Evolutionary conservation across 2,888 invertebrate species (phyloP), one percentile per base, ranked within the genome.

Genomic region (Leucania comma): DNA sequence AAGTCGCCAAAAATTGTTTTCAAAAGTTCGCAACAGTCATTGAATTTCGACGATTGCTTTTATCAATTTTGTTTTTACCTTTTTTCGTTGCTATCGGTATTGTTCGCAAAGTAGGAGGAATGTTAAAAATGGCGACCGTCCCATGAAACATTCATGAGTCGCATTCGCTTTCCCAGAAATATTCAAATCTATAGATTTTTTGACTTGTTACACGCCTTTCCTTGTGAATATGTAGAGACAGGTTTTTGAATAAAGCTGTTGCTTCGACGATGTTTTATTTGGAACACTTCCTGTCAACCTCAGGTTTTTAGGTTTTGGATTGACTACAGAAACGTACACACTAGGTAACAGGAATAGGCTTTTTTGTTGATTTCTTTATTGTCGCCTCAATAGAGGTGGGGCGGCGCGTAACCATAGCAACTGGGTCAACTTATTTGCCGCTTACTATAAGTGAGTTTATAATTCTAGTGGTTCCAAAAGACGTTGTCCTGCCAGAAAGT

Each of bases 131-230:
- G 86, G 83, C 83, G 83, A 83, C 80, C 86, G 81, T 75, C 80
- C 79, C 59, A 90, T 91, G 90, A 91, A 92, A 91, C 77, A 91
- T 92, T 92, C 91, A 92, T 90, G 90, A 90, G 82, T 69, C 84
- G 77, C 82, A 81, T 86, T 83, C 82, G 63, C 70, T 79, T 67
- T 70, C 70, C 63, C 66, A 61, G 69, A 83, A 86, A 88, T 88
- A 85, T 84, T 84, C 84, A 82, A 81, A 75, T 83, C 80, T 80
- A 83, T 83, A 83, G 79, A 84, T 85, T 81, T 75, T 80, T 77
- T 70, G 64, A 66, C 72, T 74, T 79, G 71, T 78, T 79, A 35
- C 14, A 78, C 77, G 67, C 61, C 66, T 59, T 73, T 69, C 26
- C 35, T 68, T 58, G 50, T 60, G 77, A 68, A 80, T 78, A 77